Conservation (phyloP, 2,888 invertebrate genomes). For the Steinernema scapterisci region DNA sequence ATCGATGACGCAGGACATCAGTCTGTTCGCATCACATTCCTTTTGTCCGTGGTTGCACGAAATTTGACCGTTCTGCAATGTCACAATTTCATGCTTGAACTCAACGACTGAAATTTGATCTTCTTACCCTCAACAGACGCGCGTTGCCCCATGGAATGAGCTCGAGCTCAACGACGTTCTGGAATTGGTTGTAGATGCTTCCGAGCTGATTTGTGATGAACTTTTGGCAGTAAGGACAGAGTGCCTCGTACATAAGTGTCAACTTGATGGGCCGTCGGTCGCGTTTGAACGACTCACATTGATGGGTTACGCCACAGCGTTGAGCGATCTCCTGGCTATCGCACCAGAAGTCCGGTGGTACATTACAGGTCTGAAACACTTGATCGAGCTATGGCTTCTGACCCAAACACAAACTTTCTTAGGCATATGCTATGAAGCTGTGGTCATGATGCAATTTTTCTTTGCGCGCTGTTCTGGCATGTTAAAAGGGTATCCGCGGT, state of each 20-base stretch:
- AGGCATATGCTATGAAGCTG: too few species aligned
- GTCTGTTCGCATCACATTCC: conserved; percentile 66
- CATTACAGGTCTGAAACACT: conserved; percentile 42
- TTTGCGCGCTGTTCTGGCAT: too few species aligned
- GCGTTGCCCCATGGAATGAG: conserved; percentile 66
- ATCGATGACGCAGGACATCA: conserved; percentile 64
- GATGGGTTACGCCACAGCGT: conserved; percentile 57
- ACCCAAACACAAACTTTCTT: too few species aligned
- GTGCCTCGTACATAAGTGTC: conserved; percentile 64
- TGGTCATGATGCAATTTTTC: too few species aligned
- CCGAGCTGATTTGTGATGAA: conserved; percentile 66
- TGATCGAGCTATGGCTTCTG: too few species aligned
- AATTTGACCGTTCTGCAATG: conserved; percentile 62
- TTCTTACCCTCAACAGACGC: conserved; percentile 56
- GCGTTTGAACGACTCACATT: conserved; percentile 59
- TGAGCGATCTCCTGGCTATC: conserved; percentile 59
- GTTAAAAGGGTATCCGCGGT: too few species aligned
- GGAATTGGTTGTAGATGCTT: conserved; percentile 58
- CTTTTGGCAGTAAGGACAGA: conserved; percentile 65
- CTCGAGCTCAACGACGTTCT: conserved; percentile 60
- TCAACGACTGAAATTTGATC: too few species aligned
- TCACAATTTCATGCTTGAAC: background rate
- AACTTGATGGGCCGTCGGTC: conserved; percentile 56
- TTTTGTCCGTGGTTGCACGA: conserved; percentile 66
- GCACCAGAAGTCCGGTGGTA: conserved; percentile 56